phyloP scores from a whole-genome alignment of 1,140 invertebrate genomes.

The Bombus huntii region DNA sequence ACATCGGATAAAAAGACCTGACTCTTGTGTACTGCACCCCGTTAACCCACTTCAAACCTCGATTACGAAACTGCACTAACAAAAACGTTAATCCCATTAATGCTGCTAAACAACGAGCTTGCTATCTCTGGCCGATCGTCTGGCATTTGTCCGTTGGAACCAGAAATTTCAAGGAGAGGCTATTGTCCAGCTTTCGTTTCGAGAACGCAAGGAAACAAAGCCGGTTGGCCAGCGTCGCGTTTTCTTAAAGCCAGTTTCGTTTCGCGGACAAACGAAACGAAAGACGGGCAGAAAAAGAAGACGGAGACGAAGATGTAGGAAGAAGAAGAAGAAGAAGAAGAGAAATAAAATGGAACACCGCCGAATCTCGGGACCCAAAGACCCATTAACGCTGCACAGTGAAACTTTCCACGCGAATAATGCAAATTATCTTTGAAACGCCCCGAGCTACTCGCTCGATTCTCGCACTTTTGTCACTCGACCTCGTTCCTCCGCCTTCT shows the following conservation, averaged over 20 bases:
- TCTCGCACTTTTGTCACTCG: constrained; percentile 1
- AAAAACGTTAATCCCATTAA: constrained; percentile 16
- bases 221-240: background rate
- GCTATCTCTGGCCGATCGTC: background rate
- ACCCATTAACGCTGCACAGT: constrained; percentile 61
- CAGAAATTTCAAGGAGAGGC: background rate
- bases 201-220: background rate
- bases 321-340: background rate
- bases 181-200: constrained; percentile 15
- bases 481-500: background rate
- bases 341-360: constrained; percentile 32
- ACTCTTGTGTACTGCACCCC: no score
- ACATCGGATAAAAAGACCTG: no score
- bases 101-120: background rate
- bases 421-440: constrained; percentile 66
- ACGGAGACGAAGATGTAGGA: no score
- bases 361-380: constrained; percentile 60
- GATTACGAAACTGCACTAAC: background rate
- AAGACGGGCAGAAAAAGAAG: background rate
- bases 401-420: constrained; percentile 63
- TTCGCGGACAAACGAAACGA: no score
- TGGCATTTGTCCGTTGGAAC: background rate
- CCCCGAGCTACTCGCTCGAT: constrained; percentile 38
- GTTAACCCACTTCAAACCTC: background rate
- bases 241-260: background rate